Percentiles rank a stretch among this genome's conserved stretches.
Evolutionary conservation across 2,797 vertebrate species (phyloP).

Genomic region (Lepilemur ruficaudatus): DNA sequence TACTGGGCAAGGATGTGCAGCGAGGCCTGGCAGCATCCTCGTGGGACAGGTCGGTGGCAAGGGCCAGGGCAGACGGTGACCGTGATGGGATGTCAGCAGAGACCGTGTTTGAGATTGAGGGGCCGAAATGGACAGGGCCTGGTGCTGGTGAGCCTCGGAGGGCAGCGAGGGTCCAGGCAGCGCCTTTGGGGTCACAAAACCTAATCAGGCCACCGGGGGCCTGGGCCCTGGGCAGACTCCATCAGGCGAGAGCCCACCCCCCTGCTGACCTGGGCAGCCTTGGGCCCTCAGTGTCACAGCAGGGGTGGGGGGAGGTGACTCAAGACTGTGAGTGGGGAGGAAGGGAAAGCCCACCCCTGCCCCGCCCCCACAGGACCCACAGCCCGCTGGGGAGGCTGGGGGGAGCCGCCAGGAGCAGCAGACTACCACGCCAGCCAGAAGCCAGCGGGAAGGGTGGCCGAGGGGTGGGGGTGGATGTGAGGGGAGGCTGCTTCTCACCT

Average conservation of each 20-base stretch:
- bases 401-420: background rate
- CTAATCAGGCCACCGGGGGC: background rate
- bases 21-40: background rate
- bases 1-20: background rate
- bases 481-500: background rate
- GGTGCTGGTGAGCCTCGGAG: background rate
- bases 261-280: background rate
- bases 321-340: background rate
- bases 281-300: background rate
- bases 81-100: background rate
- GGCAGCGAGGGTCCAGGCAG: background rate
- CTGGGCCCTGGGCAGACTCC: background rate
- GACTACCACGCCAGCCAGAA: background rate
- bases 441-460: fast-evolving
- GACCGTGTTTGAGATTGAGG: background rate
- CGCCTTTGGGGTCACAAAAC: background rate
- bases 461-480: fast-evolving
- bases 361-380: background rate
- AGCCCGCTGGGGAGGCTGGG: background rate
- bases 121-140: background rate
- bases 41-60: background rate
- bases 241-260: background rate
- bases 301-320: background rate
- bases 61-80: background rate
- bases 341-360: background rate